Evolutionary conservation across 2,113 vertebrate species (phyloP), one percentile per base, ranked within the genome.

Genomic region (Gambusia affinis): DNA sequence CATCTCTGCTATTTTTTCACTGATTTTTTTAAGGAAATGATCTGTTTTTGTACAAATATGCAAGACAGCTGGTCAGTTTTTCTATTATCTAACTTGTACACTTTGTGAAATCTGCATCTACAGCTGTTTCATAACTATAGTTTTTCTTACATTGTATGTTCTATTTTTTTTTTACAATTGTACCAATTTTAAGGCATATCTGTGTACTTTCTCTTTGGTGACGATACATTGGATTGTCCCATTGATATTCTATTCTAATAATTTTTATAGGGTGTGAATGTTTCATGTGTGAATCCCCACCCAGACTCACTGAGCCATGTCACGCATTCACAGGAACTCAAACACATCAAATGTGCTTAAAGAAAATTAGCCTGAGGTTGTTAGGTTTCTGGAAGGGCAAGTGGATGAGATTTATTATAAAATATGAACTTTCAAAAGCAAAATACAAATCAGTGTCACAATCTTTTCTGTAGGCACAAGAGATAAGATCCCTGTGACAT

Each of bases 371-470:
- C 15, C 28, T 42, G 29, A 63, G 88, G 88, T 83, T 86, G 69
- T 73, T 82, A 81, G 76, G 87, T 83, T 42, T 70, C 54, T 35
- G 67, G 29, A 54, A 62, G 44, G 47, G 63, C 63, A 47, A 76
- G 72, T 69, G 72, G 33, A 64, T 31, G 42, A 44, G 54, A 60
- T 72, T 78, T 65, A 76, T 68, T 67, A 65, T 64, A 39, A 67
- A 67, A 74, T 54, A 74, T 65, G 54, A 33, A 70, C 79, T 79
- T 82, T 47, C 44, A 73, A 62, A 72, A 75, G 67, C 60, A 75
- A 42, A 42, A 42, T 15, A 42, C 39, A 42, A 15, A 42, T 47
- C 14, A 47, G 17, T 7, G 14, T 47, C 44, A 47, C 44, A 47
- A 4, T 44, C 0, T 44, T 15, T 44, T 54, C 19, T 37, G 35